Base-by-base conservation (phyloP, 2,797 vertebrate species). In the Ibycter americanus region DNA sequence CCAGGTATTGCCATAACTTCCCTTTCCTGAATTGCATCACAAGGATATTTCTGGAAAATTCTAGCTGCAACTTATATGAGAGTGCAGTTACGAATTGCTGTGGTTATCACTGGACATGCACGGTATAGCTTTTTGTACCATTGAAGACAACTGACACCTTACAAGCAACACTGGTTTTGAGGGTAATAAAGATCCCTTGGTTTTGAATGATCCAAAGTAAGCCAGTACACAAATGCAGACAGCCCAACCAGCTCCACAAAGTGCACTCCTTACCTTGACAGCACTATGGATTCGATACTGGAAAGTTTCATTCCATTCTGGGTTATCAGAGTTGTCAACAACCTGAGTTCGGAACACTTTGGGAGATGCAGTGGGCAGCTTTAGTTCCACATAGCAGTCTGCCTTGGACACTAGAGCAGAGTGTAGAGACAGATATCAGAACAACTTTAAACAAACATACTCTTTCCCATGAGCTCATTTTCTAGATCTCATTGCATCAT, bases 291-390 rank as follows among this genome's bases (percentile, higher is more conserved):
- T 95, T 80, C 68, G 97, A 84, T 98, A 98, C 6, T 58, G 93
- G 94, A 98, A 98, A 34, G 97, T 98, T 94, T 98, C 97, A 3
- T 98, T 98, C 98, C 98, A 98, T 87, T 98, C 98, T 4, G 98
- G 98, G 55, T 98, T 96, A 63, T 94, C 98, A 88, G 97, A 98
- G 55, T 98, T 98, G 93, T 97, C 95, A 82, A 98, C 83, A 61
- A 96, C 98, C 62, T 40, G 97, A 32, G 98, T 98, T 94, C 14
- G 91, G 40, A 86, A 86, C 8, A 81, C 74, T 9, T 66, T 2
- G 3, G 98, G 95, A 44, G 98, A 98, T 0, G 98, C 98, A 6
- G 98, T 98, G 49, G 98, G 98, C 72, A 98, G 96, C 42, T 92
- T 83, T 25, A 98, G 83, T 29, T 98, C 96, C 83, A 98, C 98